phyloP scores from a whole-genome alignment of 2,888 invertebrate species.

The Galerucella calmariensis region DNA sequence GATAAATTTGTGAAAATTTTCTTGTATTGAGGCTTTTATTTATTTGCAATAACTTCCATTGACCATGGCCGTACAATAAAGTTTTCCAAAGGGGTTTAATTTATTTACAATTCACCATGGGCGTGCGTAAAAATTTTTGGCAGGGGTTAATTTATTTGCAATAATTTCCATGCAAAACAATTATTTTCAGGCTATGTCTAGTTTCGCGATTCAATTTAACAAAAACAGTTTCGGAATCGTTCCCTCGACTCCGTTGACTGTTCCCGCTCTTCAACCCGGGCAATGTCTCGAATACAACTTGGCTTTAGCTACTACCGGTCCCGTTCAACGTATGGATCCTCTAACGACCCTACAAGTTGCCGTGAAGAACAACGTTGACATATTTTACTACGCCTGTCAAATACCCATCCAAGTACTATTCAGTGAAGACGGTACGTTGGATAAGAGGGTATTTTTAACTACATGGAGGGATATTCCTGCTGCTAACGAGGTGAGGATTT shows the following conservation, averaged over 20 bases:
- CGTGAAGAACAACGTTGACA: constrained; percentile 97
- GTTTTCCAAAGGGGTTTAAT: too few relatives aligned
- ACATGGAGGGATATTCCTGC: constrained; percentile 99
- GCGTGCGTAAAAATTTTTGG: too few relatives aligned
- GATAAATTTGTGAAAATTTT: too few relatives aligned
- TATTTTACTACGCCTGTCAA: constrained; percentile 96
- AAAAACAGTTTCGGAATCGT: constrained; percentile 98
- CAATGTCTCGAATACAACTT: constrained; percentile 83
- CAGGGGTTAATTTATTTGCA: too few relatives aligned
- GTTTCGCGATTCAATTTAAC: constrained; percentile 98
- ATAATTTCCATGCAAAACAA: not conserved
- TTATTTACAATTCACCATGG: too few relatives aligned
- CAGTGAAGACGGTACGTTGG: constrained; percentile 96
- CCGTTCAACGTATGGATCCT: constrained; percentile 97
- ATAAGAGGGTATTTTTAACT: constrained; percentile 95
- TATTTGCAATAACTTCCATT: too few relatives aligned
- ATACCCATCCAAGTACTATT: constrained; percentile 94
- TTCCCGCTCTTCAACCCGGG: constrained; percentile 83
- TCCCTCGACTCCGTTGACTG: constrained; percentile 85
- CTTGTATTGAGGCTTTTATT: too few relatives aligned
- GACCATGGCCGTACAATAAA: too few relatives aligned
- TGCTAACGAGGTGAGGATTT: constrained; percentile 81
- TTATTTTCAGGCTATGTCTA: constrained; percentile 78
- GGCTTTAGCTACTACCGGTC: constrained; percentile 84
- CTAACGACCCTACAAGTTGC: constrained; percentile 93